These are phyloP conservation scores for Nephrotoma flavescens DNA, from an alignment of 2,888 invertebrate species.

Conservation along the genomic window DNA sequence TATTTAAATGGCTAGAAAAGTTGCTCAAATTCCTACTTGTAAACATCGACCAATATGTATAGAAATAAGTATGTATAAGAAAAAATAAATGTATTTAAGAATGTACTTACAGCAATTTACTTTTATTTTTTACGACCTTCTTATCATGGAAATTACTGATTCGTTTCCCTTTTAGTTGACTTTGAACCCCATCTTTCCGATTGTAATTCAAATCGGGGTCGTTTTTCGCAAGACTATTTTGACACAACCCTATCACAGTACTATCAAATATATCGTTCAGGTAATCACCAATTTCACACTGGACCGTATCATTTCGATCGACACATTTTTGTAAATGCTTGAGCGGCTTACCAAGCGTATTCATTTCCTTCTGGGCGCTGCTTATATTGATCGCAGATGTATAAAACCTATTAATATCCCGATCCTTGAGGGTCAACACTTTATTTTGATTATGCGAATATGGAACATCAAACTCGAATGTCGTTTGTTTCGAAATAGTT, in stretches of 20 bases:
- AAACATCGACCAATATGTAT: background rate
- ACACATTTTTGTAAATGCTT: constrained; percentile 13
- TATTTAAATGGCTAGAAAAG: background rate
- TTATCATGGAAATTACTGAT: constrained; percentile 8
- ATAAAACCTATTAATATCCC: background rate
- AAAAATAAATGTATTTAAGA: background rate
- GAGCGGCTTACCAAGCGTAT: constrained; percentile 18
- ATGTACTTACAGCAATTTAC: constrained; percentile 2
- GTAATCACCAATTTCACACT: constrained; percentile 29
- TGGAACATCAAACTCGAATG: constrained; percentile 39
- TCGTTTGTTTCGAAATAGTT: constrained; percentile 12
- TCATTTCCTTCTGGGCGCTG: background rate
- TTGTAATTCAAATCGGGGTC: constrained; percentile 21
- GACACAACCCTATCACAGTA: constrained; percentile 43
- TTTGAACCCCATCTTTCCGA: constrained; percentile 14
- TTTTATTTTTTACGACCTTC: constrained; percentile 22
- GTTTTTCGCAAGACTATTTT: constrained; percentile 36
- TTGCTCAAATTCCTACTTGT: no score
- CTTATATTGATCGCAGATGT: background rate
- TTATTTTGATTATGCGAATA: constrained; percentile 42
- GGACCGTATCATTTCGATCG: constrained; percentile 8
- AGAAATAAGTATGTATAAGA: no score
- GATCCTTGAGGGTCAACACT: constrained; percentile 34
- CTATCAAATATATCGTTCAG: constrained; percentile 40
- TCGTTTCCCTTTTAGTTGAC: constrained; percentile 13